These are phyloP conservation scores for Lepidurus packardi DNA, from an alignment of 1,140 invertebrate species.

Conservation along the genomic window DNA sequence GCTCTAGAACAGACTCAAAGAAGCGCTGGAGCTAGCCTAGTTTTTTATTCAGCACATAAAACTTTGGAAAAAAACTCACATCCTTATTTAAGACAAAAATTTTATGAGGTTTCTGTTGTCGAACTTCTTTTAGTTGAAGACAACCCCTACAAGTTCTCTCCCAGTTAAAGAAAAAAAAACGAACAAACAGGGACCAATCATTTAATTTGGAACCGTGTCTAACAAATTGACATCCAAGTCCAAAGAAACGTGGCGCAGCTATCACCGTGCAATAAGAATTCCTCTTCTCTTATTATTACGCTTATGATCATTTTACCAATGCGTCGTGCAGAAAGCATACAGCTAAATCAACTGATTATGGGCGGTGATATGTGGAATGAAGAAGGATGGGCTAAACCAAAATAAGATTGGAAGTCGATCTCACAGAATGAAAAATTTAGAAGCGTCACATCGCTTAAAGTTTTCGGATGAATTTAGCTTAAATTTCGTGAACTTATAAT, in stretches of 20 bases:
- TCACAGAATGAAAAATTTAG: no score
- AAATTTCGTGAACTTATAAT: not conserved
- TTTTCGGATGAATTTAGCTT: not conserved
- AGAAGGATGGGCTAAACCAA: not conserved
- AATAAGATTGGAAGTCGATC: no score
- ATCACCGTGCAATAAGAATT: not conserved
- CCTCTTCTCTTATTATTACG: not conserved
- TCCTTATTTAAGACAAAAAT: not conserved
- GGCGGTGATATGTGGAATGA: constrained; percentile 12
- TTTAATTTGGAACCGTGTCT: constrained; percentile 10
- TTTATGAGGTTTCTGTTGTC: not conserved
- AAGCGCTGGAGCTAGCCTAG: not conserved
- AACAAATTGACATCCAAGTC: constrained; percentile 19
- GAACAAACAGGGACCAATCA: constrained; percentile 1
- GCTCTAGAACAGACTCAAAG: constrained; percentile 5
- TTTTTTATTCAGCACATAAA: constrained; percentile 3
- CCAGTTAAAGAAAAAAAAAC: not conserved
- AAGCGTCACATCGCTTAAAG: no score
- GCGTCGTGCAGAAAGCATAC: constrained; percentile 1
- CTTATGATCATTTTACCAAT: not conserved
- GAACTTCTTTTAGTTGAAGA: not conserved
- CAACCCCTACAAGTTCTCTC: not conserved
- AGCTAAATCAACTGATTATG: constrained; percentile 19
- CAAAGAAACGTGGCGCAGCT: constrained; percentile 8
- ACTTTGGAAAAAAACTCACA: not conserved